phyloP scores from a whole-genome alignment of 2,797 vertebrate species.

The Aselliscus stoliczkanus region DNA sequence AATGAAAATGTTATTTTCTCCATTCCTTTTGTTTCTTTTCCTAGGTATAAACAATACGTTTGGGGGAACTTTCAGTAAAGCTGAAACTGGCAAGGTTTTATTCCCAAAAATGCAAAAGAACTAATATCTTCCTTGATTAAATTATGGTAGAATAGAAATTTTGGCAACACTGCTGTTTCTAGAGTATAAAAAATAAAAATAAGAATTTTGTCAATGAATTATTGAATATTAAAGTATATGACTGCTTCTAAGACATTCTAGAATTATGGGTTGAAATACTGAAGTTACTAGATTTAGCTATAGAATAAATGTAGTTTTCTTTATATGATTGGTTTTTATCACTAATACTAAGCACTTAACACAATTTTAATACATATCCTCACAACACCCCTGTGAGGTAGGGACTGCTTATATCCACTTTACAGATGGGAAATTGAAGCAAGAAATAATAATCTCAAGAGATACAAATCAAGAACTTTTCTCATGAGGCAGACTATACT shows the following conservation, averaged over 20 bases:
- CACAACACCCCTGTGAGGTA: conserved; percentile 42
- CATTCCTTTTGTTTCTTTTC: conserved; percentile 21
- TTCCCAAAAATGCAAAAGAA: not conserved
- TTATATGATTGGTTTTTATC: not conserved
- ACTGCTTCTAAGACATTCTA: not conserved
- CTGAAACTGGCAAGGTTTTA: conserved; percentile 10
- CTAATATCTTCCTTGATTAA: conserved; percentile 6
- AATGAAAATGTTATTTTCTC: not conserved
- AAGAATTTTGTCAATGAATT: conserved; percentile 1
- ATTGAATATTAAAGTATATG: not conserved
- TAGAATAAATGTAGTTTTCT: not conserved
- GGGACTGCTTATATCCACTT: not conserved
- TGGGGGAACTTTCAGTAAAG: not conserved
- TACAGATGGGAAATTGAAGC: not conserved
- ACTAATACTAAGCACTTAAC: not conserved
- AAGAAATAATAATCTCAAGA: conserved; percentile 10
- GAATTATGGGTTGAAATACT: conserved; percentile 12
- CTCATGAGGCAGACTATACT: not conserved
- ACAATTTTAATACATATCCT: conserved; percentile 24
- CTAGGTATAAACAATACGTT: not conserved
- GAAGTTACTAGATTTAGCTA: not conserved
- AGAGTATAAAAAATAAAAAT: not conserved
- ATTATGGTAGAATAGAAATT: not conserved
- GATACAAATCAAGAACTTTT: not conserved
- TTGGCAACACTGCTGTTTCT: not conserved